Evolutionary conservation across 2,888 invertebrate species (phyloP), one percentile per base, ranked within the genome.

Genomic region (Seira sanloemensis): DNA sequence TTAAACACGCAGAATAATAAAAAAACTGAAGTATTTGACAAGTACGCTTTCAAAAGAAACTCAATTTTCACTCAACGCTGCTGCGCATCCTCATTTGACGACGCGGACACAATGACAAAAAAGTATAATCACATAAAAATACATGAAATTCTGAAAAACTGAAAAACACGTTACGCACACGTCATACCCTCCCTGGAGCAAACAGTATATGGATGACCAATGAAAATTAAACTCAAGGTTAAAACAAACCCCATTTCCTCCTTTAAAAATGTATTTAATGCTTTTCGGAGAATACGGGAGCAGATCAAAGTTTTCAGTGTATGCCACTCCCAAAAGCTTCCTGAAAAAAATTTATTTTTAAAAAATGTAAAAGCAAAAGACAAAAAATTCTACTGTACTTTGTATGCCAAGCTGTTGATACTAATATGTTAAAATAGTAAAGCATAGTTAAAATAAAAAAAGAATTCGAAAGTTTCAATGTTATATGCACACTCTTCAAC

Each of bases 301-400:
- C 83, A 78, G 78, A 58, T 83, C 83, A 83, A 83, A 83, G 83
- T 74, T 24, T 78, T 65, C 77, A 68, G 67, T 74, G 58, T 58
- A 58, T n/a, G 2, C 5, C 58, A 58, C 58, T 4, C 58, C n/a
- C 58, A 12, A 4, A 37, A 37, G n/a, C 58, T 58, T 58, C 58
- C 58, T 16, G n/a, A 58, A 58, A 58, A 58, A 58, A 58, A 58
- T 58, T n/a, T 58, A 58, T 58, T 58, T 58, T 58, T 58, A n/a
- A 58, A 58, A 58, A 58, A 58, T n/a, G 4, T 58, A 58, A 9
- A 58, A 58, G 16, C 5, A 58, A 58, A 58, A 58, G 58, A 58
- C 58, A 58, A 58, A 58, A 58, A 58, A 58, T 58, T 58, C n/a
- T 58, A 58, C n/a, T n/a, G n/a, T n/a, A n/a, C n/a, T 58, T 4